A percentile compares a stretch with the other conserved stretches of the same genome.
Evolutionary conservation across 1,140 invertebrate genomes (phyloP).

Genomic region (Tetramorium parvispinum): DNA sequence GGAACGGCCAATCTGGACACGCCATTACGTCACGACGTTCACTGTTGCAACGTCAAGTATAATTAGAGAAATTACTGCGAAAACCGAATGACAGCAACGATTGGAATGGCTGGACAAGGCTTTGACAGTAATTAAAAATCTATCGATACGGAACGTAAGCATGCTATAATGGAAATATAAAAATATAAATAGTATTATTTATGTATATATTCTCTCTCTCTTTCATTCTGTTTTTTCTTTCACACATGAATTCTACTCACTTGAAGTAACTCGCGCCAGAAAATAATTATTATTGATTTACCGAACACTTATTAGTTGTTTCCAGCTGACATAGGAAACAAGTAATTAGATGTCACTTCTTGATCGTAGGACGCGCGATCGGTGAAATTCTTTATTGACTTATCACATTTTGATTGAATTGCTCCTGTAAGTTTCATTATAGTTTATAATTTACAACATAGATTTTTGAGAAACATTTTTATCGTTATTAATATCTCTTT

Average conservation of each 20-base stretch:
- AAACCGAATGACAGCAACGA: slow-evolving; percentile 19
- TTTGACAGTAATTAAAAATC: slow-evolving; percentile 33
- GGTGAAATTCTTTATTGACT: background rate
- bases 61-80: slow-evolving; percentile 30
- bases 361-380: slow-evolving; percentile 46
- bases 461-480: background rate
- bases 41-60: background rate
- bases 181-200: slow-evolving; percentile 56
- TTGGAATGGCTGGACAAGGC: background rate
- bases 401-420: slow-evolving; percentile 36
- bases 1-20: background rate
- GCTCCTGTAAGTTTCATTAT: slow-evolving; percentile 13
- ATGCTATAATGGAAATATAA: slow-evolving; percentile 61
- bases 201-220: background rate
- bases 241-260: background rate
- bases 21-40: slow-evolving; percentile 19
- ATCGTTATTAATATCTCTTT: background rate
- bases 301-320: slow-evolving; percentile 17
- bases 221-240: slow-evolving; percentile 1
- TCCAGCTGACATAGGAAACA: background rate
- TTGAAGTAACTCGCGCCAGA: slow-evolving; percentile 40
- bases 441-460: background rate
- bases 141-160: slow-evolving; percentile 46
- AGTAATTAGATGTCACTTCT: background rate
- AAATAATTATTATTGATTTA: slow-evolving; percentile 16